Base-by-base conservation (phyloP, 1,140 invertebrate species). In the Diachasmimorpha longicaudata region DNA sequence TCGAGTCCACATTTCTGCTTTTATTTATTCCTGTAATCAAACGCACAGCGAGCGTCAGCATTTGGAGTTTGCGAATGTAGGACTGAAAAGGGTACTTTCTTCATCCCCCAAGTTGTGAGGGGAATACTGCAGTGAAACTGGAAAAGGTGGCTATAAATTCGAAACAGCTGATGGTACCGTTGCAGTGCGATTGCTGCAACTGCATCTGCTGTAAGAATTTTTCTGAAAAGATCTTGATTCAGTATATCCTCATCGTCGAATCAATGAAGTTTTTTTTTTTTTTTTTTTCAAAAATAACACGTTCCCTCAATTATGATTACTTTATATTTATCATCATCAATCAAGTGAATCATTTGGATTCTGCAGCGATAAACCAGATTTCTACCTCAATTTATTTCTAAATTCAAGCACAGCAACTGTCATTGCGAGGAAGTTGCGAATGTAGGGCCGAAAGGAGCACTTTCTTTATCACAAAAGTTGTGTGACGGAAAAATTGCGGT, bases 141-240 rank as follows among this genome's bases (percentile, higher is more conserved):
- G 72, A 68, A 76, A 70, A 80, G 78, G 79, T 78, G 77, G 79
- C 72, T 72, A 78, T 80, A 80, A 80, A 80, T 80, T 80, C 55
- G 44, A 44, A 78, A 78, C 77, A 73, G 77, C 78, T 80, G 78
- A 80, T 80, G n/a, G 78, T 80, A 80, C 76, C 74, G 74, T 75
- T 52, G 74, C 69, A n/a, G n/a, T n/a, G n/a, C n/a, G n/a, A n/a
- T n/a, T n/a, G n/a, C n/a, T n/a, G n/a, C n/a, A n/a, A n/a, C n/a
- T n/a, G n/a, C n/a, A n/a, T n/a, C n/a, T n/a, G n/a, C n/a, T n/a
- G n/a, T n/a, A n/a, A n/a, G n/a, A n/a, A 52, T 52, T n/a, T 4
- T 16, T 4, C 16, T 19, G 9, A 52, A 52, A n/a, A n/a, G 11
- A 52, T 16, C 2, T 52, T 52, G 48, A 52, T 52, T 14, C 2